Evolutionary conservation across 2,888 invertebrate species (phyloP).

Genomic region (Melikaiella ostensackeni): DNA sequence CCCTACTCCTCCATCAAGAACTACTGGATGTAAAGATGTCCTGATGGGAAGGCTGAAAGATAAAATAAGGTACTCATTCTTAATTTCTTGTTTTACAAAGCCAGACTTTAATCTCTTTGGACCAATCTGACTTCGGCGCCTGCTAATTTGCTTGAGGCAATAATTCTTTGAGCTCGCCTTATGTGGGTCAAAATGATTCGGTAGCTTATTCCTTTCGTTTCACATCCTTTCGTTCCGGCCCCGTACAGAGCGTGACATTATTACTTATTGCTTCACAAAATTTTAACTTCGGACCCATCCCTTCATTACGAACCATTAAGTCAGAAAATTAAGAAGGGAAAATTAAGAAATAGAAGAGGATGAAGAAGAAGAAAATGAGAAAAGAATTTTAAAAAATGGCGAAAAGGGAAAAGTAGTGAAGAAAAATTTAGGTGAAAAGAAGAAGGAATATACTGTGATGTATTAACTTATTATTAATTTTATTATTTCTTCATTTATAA

Average conservation of each 20-base stretch:
- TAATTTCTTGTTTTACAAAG: neutral
- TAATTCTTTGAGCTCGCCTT: conserved; percentile 50
- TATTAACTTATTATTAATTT: too few relatives aligned
- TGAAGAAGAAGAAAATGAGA: too few relatives aligned
- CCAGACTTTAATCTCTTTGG: conserved; percentile 1
- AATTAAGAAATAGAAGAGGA: too few relatives aligned
- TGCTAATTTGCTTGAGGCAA: conserved; percentile 46
- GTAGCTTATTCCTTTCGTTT: conserved; percentile 63
- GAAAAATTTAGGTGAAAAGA: too few relatives aligned
- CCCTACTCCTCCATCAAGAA: too few relatives aligned
- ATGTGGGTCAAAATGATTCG: conserved; percentile 73
- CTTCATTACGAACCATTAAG: neutral
- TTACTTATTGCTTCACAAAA: conserved; percentile 17
- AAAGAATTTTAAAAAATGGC: too few relatives aligned
- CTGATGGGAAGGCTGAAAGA: neutral
- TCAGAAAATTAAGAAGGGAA: too few relatives aligned
- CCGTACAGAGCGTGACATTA: conserved; percentile 15
- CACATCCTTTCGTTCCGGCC: conserved; percentile 48
- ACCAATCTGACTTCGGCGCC: conserved; percentile 11
- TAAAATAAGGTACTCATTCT: neutral
- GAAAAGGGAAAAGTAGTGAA: too few relatives aligned
- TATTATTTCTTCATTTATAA: too few relatives aligned
- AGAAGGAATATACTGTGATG: too few relatives aligned
- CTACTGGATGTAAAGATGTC: too few relatives aligned
- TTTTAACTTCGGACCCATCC: neutral